Conservation (phyloP, 2,113 vertebrate genomes). For the Pomatorhinus ruficollis region DNA sequence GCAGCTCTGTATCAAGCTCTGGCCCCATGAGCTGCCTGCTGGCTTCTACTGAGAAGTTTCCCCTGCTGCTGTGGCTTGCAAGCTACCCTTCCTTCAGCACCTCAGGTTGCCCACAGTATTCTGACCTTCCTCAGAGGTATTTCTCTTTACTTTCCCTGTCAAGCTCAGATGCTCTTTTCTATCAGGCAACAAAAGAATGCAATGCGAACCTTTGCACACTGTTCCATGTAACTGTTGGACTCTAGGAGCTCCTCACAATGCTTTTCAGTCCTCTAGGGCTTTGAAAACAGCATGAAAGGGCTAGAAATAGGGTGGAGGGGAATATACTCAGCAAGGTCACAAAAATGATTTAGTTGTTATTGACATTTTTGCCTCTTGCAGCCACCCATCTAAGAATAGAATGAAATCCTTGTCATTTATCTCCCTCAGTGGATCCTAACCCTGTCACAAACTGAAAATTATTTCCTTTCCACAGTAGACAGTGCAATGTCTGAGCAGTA, state of each 20-base stretch:
- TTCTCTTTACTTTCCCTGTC: not conserved
- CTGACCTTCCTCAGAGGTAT: not conserved
- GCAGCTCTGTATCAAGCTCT: not conserved
- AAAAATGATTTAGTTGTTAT: constrained; percentile 36
- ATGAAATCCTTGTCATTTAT: constrained; percentile 33
- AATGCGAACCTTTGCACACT: not conserved
- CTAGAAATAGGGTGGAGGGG: not conserved
- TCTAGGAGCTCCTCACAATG: not conserved
- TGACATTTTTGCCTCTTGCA: constrained; percentile 43
- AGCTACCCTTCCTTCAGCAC: not conserved
- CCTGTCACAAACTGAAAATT: constrained; percentile 12
- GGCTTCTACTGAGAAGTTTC: not conserved
- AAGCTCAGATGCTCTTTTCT: not conserved
- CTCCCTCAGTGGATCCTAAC: constrained; percentile 21
- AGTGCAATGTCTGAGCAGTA: not conserved
- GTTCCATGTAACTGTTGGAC: not conserved
- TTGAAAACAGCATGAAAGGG: constrained; percentile 35
- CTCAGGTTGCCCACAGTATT: not conserved
- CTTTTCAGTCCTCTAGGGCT: constrained; percentile 3
- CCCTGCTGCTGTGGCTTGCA: not conserved
- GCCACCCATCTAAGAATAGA: not conserved
- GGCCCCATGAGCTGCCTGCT: not conserved
- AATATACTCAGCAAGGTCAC: constrained; percentile 31
- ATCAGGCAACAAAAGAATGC: not conserved
- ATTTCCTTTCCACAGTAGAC: constrained; percentile 9